phyloP scores from a whole-genome alignment of 1,140 invertebrate genomes.

The Diabrotica undecimpunctata region DNA sequence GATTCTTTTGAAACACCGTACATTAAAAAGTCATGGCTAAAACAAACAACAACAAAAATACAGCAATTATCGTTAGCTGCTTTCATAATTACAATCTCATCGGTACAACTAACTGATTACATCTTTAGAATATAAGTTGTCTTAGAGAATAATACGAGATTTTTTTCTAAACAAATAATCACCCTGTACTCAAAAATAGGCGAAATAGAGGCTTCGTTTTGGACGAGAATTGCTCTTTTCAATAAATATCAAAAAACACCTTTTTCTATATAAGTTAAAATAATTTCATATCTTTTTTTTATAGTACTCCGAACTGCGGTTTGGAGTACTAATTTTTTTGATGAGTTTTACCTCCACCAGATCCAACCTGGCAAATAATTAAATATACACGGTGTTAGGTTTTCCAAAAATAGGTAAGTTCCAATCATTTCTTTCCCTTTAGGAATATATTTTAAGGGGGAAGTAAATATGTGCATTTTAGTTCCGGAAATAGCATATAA shows the following conservation, averaged over 20 bases:
- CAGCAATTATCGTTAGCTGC: too few relatives aligned
- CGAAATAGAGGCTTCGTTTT: neutral
- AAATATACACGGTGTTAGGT: too few relatives aligned
- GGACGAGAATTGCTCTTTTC: neutral
- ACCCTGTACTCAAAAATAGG: neutral
- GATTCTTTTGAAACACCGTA: too few relatives aligned
- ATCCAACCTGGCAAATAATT: neutral
- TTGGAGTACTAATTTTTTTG: neutral
- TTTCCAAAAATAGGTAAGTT: too few relatives aligned
- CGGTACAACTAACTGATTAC: neutral
- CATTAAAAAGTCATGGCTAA: too few relatives aligned
- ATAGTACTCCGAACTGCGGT: neutral
- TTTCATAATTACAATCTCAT: neutral
- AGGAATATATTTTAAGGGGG: too few relatives aligned
- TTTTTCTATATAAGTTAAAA: neutral
- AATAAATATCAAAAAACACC: neutral
- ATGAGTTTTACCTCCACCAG: neutral
- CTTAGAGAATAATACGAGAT: neutral
- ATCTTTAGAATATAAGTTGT: conserved; percentile 1
- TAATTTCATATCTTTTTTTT: neutral
- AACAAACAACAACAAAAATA: neutral
- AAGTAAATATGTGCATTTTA: too few relatives aligned
- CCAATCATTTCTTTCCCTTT: too few relatives aligned
- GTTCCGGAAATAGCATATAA: too few relatives aligned
- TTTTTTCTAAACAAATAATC: neutral